Evolutionary conservation across 1,140 invertebrate species (phyloP).

Genomic region (Bacillus rossius): DNA sequence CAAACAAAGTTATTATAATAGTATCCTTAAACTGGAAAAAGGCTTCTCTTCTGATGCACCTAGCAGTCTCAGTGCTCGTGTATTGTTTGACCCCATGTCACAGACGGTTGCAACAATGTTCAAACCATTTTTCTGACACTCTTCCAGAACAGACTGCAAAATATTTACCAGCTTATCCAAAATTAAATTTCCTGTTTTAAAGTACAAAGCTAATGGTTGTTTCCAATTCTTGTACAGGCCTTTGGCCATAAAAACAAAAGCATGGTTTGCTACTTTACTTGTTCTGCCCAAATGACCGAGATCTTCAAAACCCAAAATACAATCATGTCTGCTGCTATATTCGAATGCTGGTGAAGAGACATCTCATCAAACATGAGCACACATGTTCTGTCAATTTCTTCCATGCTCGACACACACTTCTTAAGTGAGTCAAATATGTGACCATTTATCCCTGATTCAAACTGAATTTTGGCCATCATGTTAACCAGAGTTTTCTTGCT

Average conservation of each 20-base stretch:
- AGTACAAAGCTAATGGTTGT: slow-evolving; percentile 1
- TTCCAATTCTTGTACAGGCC: background rate
- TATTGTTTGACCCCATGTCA: slow-evolving; percentile 14
- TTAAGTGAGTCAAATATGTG: background rate
- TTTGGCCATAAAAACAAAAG: slow-evolving; percentile 2
- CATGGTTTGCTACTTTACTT: background rate
- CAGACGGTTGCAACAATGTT: slow-evolving; percentile 9
- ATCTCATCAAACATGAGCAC: slow-evolving; percentile 4
- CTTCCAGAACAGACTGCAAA: background rate
- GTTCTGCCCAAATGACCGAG: background rate
- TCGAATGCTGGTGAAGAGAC: background rate
- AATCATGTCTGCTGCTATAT: background rate
- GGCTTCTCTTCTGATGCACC: background rate
- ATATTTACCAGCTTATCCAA: slow-evolving; percentile 5
- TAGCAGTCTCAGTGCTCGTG: background rate
- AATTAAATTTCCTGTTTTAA: background rate
- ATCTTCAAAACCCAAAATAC: slow-evolving; percentile 1
- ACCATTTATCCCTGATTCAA: background rate
- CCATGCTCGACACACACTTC: background rate
- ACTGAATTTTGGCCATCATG: background rate
- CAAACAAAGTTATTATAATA: slow-evolving; percentile 11
- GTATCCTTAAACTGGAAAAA: background rate
- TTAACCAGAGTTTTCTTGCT: background rate
- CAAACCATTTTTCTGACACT: slow-evolving; percentile 6
- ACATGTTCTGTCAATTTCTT: background rate